Evolutionary conservation across 1,140 invertebrate genomes (phyloP).

Genomic region (Sinonovacula constricta): DNA sequence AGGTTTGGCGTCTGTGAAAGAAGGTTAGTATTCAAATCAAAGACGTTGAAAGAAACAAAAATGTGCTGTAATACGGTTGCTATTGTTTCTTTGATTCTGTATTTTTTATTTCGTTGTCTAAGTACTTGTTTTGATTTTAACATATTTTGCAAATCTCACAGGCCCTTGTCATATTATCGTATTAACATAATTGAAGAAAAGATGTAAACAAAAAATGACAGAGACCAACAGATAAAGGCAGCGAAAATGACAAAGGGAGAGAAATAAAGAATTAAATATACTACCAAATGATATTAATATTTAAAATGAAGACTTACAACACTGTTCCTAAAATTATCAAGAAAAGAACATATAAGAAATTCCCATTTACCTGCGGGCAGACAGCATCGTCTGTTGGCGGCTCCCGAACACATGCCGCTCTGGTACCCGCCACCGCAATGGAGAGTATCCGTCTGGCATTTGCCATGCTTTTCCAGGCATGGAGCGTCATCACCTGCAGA

Average conservation of each 20-base stretch:
- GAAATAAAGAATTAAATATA: too few species aligned
- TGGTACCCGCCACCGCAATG: conserved; percentile 12
- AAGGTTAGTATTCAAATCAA: too few species aligned
- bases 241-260: too few species aligned
- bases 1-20: too few species aligned
- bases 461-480: conserved; percentile 8
- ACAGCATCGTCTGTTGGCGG: conserved; percentile 21
- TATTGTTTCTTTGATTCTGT: too few species aligned
- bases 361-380: not conserved
- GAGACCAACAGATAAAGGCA: too few species aligned
- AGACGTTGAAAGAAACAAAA: too few species aligned
- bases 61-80: too few species aligned
- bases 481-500: conserved; percentile 15
- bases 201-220: not conserved
- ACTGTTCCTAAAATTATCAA: not conserved
- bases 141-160: too few species aligned
- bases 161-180: too few species aligned
- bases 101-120: too few species aligned
- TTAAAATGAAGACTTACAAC: not conserved
- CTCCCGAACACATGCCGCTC: conserved; percentile 8
- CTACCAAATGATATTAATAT: not conserved
- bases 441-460: conserved; percentile 18
- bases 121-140: too few species aligned
- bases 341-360: not conserved
- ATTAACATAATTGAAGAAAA: not conserved